phyloP scores from a whole-genome alignment of 2,888 invertebrate species.

The Dioctria linearis region DNA sequence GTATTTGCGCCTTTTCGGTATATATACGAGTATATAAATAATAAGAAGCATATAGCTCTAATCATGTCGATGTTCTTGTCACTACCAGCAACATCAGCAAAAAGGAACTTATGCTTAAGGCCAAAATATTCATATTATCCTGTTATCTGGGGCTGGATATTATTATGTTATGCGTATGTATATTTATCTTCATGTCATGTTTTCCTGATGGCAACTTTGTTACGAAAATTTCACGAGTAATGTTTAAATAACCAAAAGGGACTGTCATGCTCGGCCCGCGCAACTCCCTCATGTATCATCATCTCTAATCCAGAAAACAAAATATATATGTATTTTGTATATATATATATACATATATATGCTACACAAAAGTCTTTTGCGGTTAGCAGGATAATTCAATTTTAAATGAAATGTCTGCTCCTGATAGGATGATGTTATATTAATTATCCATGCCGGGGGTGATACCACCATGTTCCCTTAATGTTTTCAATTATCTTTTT shows the following conservation, averaged over 20 bases:
- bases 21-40: no score
- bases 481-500: background rate
- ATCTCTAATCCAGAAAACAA: background rate
- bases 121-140: no score
- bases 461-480: background rate
- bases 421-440: conserved; percentile 16
- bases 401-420: conserved; percentile 32
- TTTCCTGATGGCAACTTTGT: conserved; percentile 3
- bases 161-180: no score
- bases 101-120: no score
- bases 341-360: no score
- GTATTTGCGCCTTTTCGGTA: no score
- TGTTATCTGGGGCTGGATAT: no score
- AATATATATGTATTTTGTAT: background rate
- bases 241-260: conserved; percentile 20
- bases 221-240: conserved; percentile 10
- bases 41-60: no score
- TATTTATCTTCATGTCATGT: no score
- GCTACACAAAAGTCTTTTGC: conserved; percentile 2
- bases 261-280: background rate
- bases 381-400: conserved; percentile 16
- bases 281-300: background rate
- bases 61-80: no score
- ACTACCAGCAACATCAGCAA: no score
- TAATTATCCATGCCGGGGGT: conserved; percentile 4